Evolutionary conservation across 2,888 invertebrate species (phyloP).

Genomic region (Augochlorella aurata): DNA sequence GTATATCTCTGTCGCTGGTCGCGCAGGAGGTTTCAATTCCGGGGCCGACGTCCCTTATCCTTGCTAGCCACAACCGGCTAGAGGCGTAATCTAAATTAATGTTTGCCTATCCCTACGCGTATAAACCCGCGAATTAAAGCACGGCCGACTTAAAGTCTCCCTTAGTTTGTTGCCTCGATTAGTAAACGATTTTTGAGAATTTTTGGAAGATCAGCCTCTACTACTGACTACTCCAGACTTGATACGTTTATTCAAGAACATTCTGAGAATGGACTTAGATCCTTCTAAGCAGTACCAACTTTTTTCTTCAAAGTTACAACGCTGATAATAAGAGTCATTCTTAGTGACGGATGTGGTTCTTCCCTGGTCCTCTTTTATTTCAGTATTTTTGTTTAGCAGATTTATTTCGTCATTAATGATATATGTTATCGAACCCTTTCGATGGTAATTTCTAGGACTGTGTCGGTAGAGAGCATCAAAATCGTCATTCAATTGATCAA

Average conservation of each 20-base stretch:
- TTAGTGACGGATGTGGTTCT: neutral
- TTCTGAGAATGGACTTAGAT: neutral
- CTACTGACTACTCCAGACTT: neutral
- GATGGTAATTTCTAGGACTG: too few relatives aligned
- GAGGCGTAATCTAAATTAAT: constrained; percentile 70
- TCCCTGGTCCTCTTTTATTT: neutral
- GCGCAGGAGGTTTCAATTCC: constrained; percentile 60
- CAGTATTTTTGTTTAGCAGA: too few relatives aligned
- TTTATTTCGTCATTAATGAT: too few relatives aligned
- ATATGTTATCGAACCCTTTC: too few relatives aligned
- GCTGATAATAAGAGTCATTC: too few relatives aligned
- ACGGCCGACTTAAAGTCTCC: constrained; percentile 45
- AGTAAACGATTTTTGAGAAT: neutral
- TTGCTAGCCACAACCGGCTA: constrained; percentile 65
- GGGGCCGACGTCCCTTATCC: constrained; percentile 49
- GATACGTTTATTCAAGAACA: neutral
- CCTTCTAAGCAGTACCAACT: neutral
- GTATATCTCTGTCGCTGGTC: constrained; percentile 43
- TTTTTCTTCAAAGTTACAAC: neutral
- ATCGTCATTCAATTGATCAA: too few relatives aligned
- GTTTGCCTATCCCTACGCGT: constrained; percentile 57
- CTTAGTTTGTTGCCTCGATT: neutral
- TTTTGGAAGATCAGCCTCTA: neutral
- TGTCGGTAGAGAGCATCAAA: too few relatives aligned
- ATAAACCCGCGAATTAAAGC: constrained; percentile 61